phyloP scores from a whole-genome alignment of 2,888 invertebrate species.

The Cryptocephalus moraei region DNA sequence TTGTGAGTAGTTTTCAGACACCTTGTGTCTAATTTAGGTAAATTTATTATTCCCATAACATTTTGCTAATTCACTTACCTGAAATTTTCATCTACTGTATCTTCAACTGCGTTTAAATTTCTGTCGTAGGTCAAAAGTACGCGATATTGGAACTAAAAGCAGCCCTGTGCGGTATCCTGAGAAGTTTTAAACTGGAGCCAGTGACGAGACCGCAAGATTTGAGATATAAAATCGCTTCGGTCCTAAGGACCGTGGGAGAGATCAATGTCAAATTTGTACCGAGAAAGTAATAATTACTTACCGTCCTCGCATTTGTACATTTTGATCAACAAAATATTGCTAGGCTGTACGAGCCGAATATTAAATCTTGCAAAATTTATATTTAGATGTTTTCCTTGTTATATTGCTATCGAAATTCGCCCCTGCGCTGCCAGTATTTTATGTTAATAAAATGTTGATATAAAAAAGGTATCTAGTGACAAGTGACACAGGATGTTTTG shows the following conservation, averaged over 20 bases:
- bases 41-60: too few relatives aligned
- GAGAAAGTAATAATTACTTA: not conserved
- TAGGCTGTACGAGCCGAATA: too few relatives aligned
- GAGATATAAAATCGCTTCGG: conserved; percentile 36
- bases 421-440: conserved; percentile 7
- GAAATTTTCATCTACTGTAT: too few relatives aligned
- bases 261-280: conserved; percentile 4
- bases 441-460: conserved; percentile 20
- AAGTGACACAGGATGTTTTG: conserved; percentile 30
- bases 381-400: too few relatives aligned
- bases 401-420: too few relatives aligned
- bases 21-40: too few relatives aligned
- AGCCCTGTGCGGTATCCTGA: conserved; percentile 43
- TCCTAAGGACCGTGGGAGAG: conserved; percentile 34
- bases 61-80: too few relatives aligned
- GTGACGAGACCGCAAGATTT: conserved; percentile 38
- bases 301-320: too few relatives aligned
- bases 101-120: too few relatives aligned
- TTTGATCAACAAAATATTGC: too few relatives aligned
- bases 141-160: conserved; percentile 54
- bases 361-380: too few relatives aligned
- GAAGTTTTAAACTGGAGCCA: conserved; percentile 42
- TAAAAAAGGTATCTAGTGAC: conserved; percentile 21
- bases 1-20: too few relatives aligned
- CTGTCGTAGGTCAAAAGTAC: conserved; percentile 46